Evolutionary conservation across 2,888 invertebrate genomes (phyloP), one percentile per base, ranked within the genome.

Genomic region (Dione vanillae): DNA sequence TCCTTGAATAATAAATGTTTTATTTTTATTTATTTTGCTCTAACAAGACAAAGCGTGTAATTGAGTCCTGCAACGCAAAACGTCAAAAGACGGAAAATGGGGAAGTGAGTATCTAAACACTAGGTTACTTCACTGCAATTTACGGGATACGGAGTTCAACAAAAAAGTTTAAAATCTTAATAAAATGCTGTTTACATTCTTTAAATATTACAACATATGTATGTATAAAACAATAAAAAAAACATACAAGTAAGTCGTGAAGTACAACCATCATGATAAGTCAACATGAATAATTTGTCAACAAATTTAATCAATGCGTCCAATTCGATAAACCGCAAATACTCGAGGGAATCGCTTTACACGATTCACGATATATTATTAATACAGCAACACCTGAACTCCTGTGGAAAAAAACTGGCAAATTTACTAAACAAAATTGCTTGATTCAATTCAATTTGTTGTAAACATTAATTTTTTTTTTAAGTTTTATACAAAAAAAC

Each of bases 231-330:
- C 27, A 27, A 27, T 27, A 27, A 27, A 27, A 5, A 47, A 47
- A 16, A 16, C 10, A 49, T 49, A 49, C 9, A 19, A 10, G 3
- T 16, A 10, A 10, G 16, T 49, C 47, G 27, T 27, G 5, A 3
- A 27, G 27, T 49, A 49, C 16, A 16, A 16, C 16, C 16, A 9
- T 10, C 9, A 27, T 56, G 16, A 10, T 11, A 56, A 56, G 35
- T 56, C n/a, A 35, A 56, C 37, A 16, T 56, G 37, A 56, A 37
- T 56, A 56, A 37, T 56, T 56, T 56, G n/a, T 37, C 35, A 56
- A 40, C 37, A 56, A 56, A 56, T 56, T 37, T 35, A 54, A 6
- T n/a, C n/a, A 27, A 37, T 37, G 11, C 16, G 16, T 37, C 37
- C 56, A n/a, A 56, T 37, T 16, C 37, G 56, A 11, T 16, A 56